These are phyloP conservation scores for Tenthredo distinguenda DNA, from an alignment of 2,888 invertebrate genomes.

Conservation along the genomic window DNA sequence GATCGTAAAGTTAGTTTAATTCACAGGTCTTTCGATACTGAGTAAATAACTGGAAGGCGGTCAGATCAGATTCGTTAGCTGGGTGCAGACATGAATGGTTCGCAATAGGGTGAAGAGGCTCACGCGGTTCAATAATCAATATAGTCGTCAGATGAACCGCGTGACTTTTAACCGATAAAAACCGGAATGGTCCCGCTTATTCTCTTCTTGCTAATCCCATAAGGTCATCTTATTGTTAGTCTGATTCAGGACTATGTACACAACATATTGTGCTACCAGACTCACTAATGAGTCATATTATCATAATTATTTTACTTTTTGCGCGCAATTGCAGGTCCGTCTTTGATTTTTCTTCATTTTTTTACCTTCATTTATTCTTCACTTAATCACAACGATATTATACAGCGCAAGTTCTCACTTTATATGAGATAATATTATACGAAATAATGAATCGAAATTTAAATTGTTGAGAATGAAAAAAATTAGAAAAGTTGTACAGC, in stretches of 20 bases:
- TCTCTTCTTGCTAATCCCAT: background rate
- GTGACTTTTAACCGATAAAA: slow-evolving; percentile 29
- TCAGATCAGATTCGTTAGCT: background rate
- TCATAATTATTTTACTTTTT: background rate
- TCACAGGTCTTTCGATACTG: too few species aligned
- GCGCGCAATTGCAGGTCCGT: background rate
- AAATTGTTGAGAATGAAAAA: background rate
- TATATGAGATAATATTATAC: background rate
- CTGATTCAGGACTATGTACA: slow-evolving; percentile 22
- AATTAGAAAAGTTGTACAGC: background rate
- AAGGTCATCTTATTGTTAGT: slow-evolving; percentile 32
- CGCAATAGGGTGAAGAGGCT: background rate
- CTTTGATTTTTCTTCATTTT: background rate
- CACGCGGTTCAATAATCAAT: background rate
- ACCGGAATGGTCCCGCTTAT: background rate
- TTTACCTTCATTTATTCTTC: background rate
- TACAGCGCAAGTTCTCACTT: too few species aligned
- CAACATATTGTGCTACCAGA: slow-evolving; percentile 44
- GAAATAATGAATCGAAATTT: background rate
- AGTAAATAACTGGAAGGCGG: too few species aligned
- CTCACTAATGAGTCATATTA: background rate
- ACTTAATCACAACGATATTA: too few species aligned
- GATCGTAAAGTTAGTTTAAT: background rate
- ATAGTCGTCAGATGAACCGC: background rate
- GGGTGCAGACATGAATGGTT: background rate